Percentiles rank a stretch among this genome's conserved stretches.
Evolutionary conservation across 2,888 invertebrate species (phyloP).

Genomic region (Ennomos fuscantarius): DNA sequence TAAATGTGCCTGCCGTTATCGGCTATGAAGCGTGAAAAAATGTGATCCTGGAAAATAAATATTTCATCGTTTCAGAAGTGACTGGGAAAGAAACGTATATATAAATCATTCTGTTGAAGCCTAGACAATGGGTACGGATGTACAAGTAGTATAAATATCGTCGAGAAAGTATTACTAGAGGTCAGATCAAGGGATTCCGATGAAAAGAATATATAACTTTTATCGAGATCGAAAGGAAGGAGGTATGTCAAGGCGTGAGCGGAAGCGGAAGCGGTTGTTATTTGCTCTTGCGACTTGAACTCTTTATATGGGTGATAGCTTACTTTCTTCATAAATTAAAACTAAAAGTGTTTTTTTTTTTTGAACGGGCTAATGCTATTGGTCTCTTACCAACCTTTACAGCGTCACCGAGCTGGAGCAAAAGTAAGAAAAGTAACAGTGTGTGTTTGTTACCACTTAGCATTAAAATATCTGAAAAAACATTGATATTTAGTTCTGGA

Average conservation of each 20-base stretch:
- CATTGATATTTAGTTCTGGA: too few species aligned
- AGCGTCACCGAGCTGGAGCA: too few species aligned
- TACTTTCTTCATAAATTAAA: too few species aligned
- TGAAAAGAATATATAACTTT: constrained; percentile 64
- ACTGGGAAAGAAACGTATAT: constrained; percentile 34
- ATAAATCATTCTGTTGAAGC: constrained; percentile 44
- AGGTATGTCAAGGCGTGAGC: constrained; percentile 23
- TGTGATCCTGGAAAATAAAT: constrained; percentile 32
- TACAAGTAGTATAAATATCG: constrained; percentile 38
- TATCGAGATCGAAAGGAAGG: constrained; percentile 56
- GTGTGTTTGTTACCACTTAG: too few species aligned
- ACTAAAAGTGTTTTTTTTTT: too few species aligned
- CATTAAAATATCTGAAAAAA: too few species aligned
- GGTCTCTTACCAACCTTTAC: too few species aligned
- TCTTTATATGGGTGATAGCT: too few species aligned
- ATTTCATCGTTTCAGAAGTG: constrained; percentile 41
- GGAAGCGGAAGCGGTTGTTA: constrained; percentile 24
- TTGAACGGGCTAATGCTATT: too few species aligned
- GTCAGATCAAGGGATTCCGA: constrained; percentile 63
- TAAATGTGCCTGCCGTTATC: constrained; percentile 20
- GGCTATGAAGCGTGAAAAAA: constrained; percentile 27
- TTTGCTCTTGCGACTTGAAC: constrained; percentile 5
- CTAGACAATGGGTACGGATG: constrained; percentile 46
- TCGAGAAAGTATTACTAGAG: constrained; percentile 46
- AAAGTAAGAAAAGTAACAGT: too few species aligned